Percentiles rank a stretch among this genome's conserved stretches.
These are phyloP conservation scores for Hofmannophila pseudospretella DNA, from an alignment of 2,888 invertebrate species.

Conservation along the genomic window DNA sequence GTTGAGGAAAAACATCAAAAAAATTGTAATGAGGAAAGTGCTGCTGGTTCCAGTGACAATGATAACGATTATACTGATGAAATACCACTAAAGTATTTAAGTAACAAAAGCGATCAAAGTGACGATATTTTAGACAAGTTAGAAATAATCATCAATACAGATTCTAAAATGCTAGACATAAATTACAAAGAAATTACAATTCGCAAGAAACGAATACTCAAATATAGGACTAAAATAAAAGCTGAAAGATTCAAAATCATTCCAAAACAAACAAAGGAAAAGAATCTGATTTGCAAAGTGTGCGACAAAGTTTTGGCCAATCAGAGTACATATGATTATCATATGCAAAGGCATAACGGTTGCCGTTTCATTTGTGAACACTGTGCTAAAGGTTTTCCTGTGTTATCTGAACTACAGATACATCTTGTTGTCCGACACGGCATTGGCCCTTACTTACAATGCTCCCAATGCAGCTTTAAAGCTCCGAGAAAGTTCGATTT, in stretches of 20 bases:
- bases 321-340: conserved; percentile 40
- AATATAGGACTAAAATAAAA: neutral
- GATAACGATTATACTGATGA: conserved; percentile 10
- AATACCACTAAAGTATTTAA: neutral
- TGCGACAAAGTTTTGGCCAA: conserved; percentile 50
- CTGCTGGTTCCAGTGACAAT: neutral
- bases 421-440: conserved; percentile 51
- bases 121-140: neutral
- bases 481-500: conserved; percentile 44
- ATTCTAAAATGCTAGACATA: neutral
- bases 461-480: conserved; percentile 52
- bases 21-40: neutral
- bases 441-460: conserved; percentile 45
- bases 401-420: conserved; percentile 35
- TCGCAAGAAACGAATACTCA: neutral
- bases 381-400: conserved; percentile 58
- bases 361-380: conserved; percentile 56
- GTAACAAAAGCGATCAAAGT: neutral
- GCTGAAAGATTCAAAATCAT: conserved; percentile 8
- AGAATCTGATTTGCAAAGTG: conserved; percentile 34
- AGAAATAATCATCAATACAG: neutral
- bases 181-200: neutral
- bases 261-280: conserved; percentile 6
- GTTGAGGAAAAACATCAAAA: neutral
- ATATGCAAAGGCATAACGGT: conserved; percentile 55